These are phyloP conservation scores for Drosophila truncata DNA, from an alignment of 1,140 invertebrate genomes.

Conservation along the genomic window DNA sequence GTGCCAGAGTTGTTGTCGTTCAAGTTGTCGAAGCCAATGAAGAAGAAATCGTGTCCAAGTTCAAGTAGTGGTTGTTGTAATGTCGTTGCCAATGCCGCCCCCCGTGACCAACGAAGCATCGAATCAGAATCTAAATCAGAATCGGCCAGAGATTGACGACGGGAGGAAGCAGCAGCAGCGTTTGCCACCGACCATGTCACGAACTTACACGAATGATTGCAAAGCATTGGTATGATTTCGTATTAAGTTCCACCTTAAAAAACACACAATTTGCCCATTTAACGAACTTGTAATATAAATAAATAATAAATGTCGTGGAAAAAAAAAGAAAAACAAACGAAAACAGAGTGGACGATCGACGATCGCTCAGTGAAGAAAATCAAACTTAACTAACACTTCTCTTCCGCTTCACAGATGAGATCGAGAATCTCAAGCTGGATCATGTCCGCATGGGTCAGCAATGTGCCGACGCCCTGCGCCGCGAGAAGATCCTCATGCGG, in stretches of 20 bases:
- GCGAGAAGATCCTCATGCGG: constrained; percentile 96
- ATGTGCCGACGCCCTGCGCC: constrained; percentile 92
- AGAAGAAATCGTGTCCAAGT: constrained; percentile 48
- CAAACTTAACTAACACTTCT: constrained; percentile 8
- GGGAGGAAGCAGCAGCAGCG: constrained; percentile 35
- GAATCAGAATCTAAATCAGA: constrained; percentile 32
- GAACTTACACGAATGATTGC: constrained; percentile 84
- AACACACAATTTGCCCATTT: constrained; percentile 42
- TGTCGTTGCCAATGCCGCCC: constrained; percentile 19
- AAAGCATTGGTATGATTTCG: constrained; percentile 85
- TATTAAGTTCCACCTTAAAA: constrained; percentile 81
- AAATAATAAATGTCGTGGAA: constrained; percentile 52
- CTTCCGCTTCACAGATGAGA: constrained; percentile 87
- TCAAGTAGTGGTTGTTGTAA: constrained; percentile 29
- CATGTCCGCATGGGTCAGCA: constrained; percentile 94
- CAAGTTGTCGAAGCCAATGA: constrained; percentile 23
- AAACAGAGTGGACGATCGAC: constrained; percentile 23
- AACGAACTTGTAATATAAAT: constrained; percentile 51
- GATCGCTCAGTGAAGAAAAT: not conserved
- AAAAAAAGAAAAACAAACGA: constrained; percentile 25
- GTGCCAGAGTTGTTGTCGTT: constrained; percentile 31
- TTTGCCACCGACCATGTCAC: constrained; percentile 74
- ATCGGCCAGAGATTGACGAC: constrained; percentile 41
- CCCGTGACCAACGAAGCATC: constrained; percentile 42
- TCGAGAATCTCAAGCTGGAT: constrained; percentile 91